Evolutionary conservation across 2,113 vertebrate species (phyloP), one percentile per base, ranked within the genome.

Genomic region (Heloderma charlesbogerti): DNA sequence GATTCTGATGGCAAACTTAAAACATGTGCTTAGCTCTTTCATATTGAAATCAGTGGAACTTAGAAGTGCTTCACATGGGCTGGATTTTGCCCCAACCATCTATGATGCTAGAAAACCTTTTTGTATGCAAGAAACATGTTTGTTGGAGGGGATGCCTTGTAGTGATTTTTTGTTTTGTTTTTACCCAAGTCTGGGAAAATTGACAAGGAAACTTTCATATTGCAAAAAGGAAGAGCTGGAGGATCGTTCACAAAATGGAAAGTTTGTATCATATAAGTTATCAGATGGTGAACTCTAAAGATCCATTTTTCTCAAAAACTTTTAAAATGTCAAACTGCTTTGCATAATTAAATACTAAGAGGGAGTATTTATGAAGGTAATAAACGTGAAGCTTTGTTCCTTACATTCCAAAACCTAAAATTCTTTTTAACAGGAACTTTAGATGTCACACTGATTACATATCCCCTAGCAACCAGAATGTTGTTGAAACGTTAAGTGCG

Each of bases 401-500:
- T 92, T 85, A 90, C 54, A 85, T 88, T 79, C 37, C 86, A 79
- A 2, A 74, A 94, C 91, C 90, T 67, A 88, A 91, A 89, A 60
- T 87, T n/a, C 27, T 91, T 95, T 95, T 90, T 87, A 92, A 92
- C n/a, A 91, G 77, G 74, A 91, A 89, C 72, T 93, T 96, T 80
- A 85, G 94, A 94, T 91, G 91, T 94, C 94, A 91, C 90, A 94
- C 88, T 86, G 79, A 95, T 95, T 88, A 92, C 66, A 89, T 6
- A 90, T 95, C 95, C 95, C 96, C 84, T 96, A 97, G 96, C 96
- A 97, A 97, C 94, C 91, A 92, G 85, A 87, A 92, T 94, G 60
- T 92, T 90, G 86, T 40, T 95, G 86, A 95, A 96, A 96, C 92
- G 89, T 20, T 31, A 88, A 93, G 45, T 60, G 54, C 79, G n/a